Conservation (phyloP, 2,888 invertebrate species). For the Apotomis capreana region DNA sequence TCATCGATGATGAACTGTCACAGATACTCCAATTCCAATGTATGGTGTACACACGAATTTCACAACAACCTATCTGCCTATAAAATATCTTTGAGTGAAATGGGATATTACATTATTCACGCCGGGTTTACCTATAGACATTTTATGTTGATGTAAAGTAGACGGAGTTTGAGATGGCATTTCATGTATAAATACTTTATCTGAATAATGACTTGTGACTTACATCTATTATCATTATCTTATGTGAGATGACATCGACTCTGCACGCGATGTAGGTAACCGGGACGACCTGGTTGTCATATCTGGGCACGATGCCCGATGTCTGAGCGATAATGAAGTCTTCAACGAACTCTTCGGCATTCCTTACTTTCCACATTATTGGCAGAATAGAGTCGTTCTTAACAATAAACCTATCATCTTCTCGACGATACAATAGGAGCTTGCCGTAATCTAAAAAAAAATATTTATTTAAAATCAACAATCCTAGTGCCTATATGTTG, state of each 20-base stretch:
- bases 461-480: too few species aligned
- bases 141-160: too few species aligned
- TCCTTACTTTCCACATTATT: slow-evolving; percentile 81
- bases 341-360: slow-evolving; percentile 66
- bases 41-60: too few species aligned
- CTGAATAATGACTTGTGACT: slow-evolving; percentile 45
- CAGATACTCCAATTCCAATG: too few species aligned
- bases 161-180: too few species aligned
- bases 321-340: slow-evolving; percentile 76
- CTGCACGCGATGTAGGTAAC: slow-evolving; percentile 77
- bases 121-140: too few species aligned
- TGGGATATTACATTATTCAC: too few species aligned
- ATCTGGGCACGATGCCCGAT: slow-evolving; percentile 70
- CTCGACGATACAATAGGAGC: slow-evolving; percentile 77
- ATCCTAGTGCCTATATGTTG: too few species aligned
- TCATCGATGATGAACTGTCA: too few species aligned
- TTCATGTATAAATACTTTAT: too few species aligned
- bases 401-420: slow-evolving; percentile 76
- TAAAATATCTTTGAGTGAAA: too few species aligned
- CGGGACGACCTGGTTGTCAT: slow-evolving; percentile 75
- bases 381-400: slow-evolving; percentile 82
- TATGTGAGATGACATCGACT: slow-evolving; percentile 69
- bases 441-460: slow-evolving; percentile 78
- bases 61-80: too few species aligned
- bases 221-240: slow-evolving; percentile 74